Percentiles rank a stretch among this genome's conserved stretches.
Conservation (phyloP, 2,797 vertebrate species). For the Nannoperca obscura region DNA sequence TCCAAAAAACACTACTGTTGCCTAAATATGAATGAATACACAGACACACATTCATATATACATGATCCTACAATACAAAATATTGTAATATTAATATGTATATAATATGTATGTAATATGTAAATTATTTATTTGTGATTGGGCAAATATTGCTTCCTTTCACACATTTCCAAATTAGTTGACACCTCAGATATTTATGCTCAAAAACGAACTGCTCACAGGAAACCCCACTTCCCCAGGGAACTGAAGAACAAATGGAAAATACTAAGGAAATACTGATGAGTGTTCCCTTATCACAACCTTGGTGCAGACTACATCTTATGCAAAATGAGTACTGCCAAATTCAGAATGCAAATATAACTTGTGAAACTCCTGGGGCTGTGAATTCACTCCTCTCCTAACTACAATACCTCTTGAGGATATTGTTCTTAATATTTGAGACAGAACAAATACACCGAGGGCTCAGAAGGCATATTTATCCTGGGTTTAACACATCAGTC, state of each 20-base stretch:
- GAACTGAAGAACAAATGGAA: slow-evolving; percentile 28
- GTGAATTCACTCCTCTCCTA: slow-evolving; percentile 27
- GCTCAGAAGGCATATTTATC: slow-evolving; percentile 59
- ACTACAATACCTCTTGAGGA: slow-evolving; percentile 30
- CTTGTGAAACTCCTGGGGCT: slow-evolving; percentile 27
- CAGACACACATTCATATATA: background rate
- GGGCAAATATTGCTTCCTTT: slow-evolving; percentile 9
- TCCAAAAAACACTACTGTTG: slow-evolving; percentile 47
- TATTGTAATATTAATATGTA: no score
- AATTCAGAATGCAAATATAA: slow-evolving; percentile 69
- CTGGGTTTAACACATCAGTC: slow-evolving; percentile 51
- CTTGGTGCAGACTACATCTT: slow-evolving; percentile 13
- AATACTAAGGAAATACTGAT: slow-evolving; percentile 39
- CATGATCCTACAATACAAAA: background rate
- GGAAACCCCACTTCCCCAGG: background rate
- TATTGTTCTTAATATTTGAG: slow-evolving; percentile 34
- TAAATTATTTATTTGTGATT: background rate
- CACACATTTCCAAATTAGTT: slow-evolving; percentile 24
- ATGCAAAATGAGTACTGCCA: slow-evolving; percentile 61
- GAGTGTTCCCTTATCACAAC: slow-evolving; percentile 50
- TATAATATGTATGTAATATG: no score
- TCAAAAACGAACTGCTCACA: slow-evolving; percentile 13
- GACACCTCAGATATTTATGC: slow-evolving; percentile 18
- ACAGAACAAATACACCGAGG: slow-evolving; percentile 43
- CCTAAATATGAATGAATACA: slow-evolving; percentile 37